Base-by-base conservation (phyloP, 2,797 vertebrate genomes). In the Melanotaenia trifasciata region DNA sequence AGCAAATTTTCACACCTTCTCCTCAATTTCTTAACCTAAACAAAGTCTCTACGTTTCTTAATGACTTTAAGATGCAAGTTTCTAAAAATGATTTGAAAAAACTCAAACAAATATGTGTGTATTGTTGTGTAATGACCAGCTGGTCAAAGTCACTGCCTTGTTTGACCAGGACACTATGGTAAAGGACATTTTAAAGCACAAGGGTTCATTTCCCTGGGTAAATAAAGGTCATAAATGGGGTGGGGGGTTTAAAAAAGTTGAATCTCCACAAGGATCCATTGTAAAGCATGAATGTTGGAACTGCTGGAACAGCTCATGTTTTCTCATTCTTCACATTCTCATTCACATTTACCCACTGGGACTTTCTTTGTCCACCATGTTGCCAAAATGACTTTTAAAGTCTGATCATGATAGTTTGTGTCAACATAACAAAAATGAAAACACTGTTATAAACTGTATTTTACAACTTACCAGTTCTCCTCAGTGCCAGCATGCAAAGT, bases 321-420 rank as follows among this genome's bases (percentile, higher is more conserved):
- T 66, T 24, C 33, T 57, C 22, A 58, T 50, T 54, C 33, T 38
- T 38, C 14, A 18, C 40, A 38, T 43, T 43, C 13, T 43, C 40
- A 4, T 43, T 43, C 20, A 16, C 24, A 53, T 45, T 72, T 13
- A 64, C 54, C 53, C 20, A 14, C 9, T 20, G 24, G 57, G 71
- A 74, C 50, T 74, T 74, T 58, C 0, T 72, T 58, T 68, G 68
- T n/a, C 16, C 61, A 5, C 1, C 58, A 71, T 24, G 33, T 64
- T n/a, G 38, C 67, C 30, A 33, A 71, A 74, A 24, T 28, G 1
- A 38, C 26, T 69, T 67, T 38, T 12, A 58, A 64, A 36, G 24
- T 26, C 9, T 26, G 14, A 36, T 16, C 8, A 20, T 54, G 14
- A 3, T 26, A 0, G 14, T 24, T 45, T 22, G 2, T 70, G 61